These are phyloP conservation scores for Balearica regulorum DNA, from an alignment of 2,797 vertebrate species.

Conservation along the genomic window DNA sequence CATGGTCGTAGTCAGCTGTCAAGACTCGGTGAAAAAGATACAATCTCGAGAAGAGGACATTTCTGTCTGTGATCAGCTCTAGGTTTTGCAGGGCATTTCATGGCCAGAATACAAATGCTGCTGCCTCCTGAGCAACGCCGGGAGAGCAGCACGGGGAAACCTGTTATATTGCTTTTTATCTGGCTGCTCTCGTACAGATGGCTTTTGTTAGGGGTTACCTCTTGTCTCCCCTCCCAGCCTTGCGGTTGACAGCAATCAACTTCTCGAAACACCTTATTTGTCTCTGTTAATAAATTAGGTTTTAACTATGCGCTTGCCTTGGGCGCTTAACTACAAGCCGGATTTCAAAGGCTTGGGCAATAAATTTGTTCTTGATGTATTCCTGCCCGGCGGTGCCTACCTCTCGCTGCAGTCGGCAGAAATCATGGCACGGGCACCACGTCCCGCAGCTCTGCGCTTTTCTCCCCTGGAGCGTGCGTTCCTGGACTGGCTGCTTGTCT, in stretches of 20 bases:
- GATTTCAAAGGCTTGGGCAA: neutral
- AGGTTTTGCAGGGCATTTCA: neutral
- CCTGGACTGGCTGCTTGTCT: neutral
- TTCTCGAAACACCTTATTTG: neutral
- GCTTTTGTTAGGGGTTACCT: neutral
- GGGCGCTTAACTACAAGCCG: neutral
- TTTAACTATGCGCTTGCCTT: slow-evolving; percentile 2
- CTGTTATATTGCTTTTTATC: neutral
- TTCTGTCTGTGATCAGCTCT: neutral
- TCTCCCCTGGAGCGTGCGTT: neutral
- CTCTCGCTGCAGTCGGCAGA: neutral
- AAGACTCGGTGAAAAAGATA: neutral
- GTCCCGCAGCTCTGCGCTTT: fast-evolving
- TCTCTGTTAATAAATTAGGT: slow-evolving; percentile 57
- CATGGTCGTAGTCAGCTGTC: neutral
- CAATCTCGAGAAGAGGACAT: neutral
- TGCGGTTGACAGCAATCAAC: neutral
- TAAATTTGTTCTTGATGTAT: neutral
- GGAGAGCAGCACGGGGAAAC: neutral
- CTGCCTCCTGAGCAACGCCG: neutral
- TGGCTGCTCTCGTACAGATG: neutral
- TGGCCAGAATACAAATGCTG: neutral
- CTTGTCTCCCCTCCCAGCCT: neutral
- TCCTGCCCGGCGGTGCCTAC: neutral
- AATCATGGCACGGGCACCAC: fast-evolving